Conservation (phyloP, 2,888 invertebrate genomes). For the Stegana nigrithorax region DNA sequence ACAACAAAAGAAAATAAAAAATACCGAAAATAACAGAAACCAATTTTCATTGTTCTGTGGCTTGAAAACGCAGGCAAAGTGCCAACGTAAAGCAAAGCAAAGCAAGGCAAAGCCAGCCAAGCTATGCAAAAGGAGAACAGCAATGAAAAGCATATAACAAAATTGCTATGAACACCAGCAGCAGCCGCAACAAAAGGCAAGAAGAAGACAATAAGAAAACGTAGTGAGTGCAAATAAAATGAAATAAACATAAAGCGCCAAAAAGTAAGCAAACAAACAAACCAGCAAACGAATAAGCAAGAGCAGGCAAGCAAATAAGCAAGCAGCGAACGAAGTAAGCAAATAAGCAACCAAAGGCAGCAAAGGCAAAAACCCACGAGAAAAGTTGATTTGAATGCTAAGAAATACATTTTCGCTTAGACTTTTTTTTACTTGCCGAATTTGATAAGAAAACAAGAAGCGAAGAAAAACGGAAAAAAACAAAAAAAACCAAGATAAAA, state of each 20-base stretch:
- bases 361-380: conserved; percentile 8
- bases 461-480: not conserved
- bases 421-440: conserved; percentile 26
- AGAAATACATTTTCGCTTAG: conserved; percentile 12
- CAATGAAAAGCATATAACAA: conserved; percentile 47
- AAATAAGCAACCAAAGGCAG: conserved; percentile 7
- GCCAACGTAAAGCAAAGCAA: conserved; percentile 17
- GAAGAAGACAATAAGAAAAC: not conserved
- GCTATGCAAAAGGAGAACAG: conserved; percentile 11
- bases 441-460: too few relatives aligned
- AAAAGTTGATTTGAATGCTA: conserved; percentile 19
- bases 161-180: conserved; percentile 41
- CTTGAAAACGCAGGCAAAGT: conserved; percentile 30
- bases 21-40: conserved; percentile 47
- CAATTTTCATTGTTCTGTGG: conserved; percentile 60
- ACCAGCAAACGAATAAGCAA: not conserved
- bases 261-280: not conserved
- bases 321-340: not conserved
- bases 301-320: not conserved
- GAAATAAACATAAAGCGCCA: conserved; percentile 17
- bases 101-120: not conserved
- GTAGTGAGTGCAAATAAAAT: conserved; percentile 12
- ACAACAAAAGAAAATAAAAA: conserved; percentile 1
- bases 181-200: not conserved
- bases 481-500: not conserved